Conservation (phyloP, 2,797 vertebrate genomes). For the Denticeps clupeoides region DNA sequence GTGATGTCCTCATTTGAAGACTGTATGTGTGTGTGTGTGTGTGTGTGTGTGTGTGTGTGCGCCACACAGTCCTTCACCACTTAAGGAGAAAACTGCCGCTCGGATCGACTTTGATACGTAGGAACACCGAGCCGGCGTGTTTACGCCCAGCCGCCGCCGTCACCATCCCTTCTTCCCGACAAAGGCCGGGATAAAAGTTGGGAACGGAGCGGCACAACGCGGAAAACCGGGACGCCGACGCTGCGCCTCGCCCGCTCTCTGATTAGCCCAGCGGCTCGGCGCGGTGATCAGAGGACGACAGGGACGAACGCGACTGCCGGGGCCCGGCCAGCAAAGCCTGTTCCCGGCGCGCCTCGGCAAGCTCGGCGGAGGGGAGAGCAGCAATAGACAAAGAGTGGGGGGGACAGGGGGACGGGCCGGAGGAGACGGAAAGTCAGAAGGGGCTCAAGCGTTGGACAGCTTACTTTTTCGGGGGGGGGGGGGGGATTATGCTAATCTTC, state of each 20-base stretch:
- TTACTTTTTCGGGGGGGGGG: too few species aligned
- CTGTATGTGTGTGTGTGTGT: too few species aligned
- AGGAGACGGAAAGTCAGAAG: conserved; percentile 30
- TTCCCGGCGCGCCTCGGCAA: conserved; percentile 74
- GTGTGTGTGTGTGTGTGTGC: conserved; percentile 13
- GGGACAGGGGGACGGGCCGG: conserved; percentile 52
- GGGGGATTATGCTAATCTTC: conserved; percentile 98
- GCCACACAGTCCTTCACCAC: conserved; percentile 38
- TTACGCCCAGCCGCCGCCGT: conserved; percentile 33
- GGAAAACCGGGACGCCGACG: too few species aligned
- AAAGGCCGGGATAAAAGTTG: conserved; percentile 40
- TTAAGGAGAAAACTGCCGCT: conserved; percentile 54
- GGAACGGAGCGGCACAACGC: too few species aligned
- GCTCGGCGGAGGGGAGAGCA: too few species aligned
- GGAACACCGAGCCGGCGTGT: conserved; percentile 55
- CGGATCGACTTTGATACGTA: conserved; percentile 54
- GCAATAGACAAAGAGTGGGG: conserved; percentile 72
- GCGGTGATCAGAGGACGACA: conserved; percentile 90
- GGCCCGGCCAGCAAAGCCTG: conserved; percentile 76
- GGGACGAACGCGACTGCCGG: conserved; percentile 89
- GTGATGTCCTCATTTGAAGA: conserved; percentile 49
- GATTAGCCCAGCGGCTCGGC: conserved; percentile 71
- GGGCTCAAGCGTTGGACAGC: too few species aligned
- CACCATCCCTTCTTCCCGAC: conserved; percentile 18
- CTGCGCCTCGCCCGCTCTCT: conserved; percentile 78